Percentiles rank a stretch among this genome's conserved stretches.
Evolutionary conservation across 92 coral and sea anemone species (phyloP).

Genomic region (Zoanthus sociatus): DNA sequence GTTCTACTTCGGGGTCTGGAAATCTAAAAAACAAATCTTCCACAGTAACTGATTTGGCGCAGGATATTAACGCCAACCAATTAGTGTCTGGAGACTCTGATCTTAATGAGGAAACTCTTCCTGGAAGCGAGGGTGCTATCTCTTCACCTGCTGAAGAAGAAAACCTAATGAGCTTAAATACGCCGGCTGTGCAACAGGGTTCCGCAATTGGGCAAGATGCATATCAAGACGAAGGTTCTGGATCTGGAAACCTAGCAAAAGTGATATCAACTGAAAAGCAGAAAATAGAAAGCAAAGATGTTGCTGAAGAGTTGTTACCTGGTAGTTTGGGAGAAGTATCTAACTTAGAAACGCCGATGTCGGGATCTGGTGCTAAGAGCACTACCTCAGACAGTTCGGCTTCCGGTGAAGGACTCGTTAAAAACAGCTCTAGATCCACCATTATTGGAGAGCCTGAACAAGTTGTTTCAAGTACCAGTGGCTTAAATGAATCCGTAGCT

Average conservation of each 20-base stretch:
- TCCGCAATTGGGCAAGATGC: conserved; percentile 17
- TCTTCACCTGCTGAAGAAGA: conserved; percentile 24
- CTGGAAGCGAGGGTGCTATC: conserved; percentile 54
- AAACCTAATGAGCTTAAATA: conserved; percentile 30
- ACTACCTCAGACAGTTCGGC: conserved; percentile 25
- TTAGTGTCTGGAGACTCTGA: conserved; percentile 14
- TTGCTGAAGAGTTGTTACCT: conserved; percentile 80
- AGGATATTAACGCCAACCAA: neutral
- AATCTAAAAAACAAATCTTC: conserved; percentile 10
- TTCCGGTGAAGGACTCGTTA: conserved; percentile 11
- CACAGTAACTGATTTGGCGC: neutral
- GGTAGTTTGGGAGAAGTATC: conserved; percentile 91
- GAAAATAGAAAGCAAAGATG: conserved; percentile 12
- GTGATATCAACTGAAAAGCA: neutral
- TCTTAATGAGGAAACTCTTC: conserved; percentile 30
- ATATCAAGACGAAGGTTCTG: conserved; percentile 30
- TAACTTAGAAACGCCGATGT: conserved; percentile 39
- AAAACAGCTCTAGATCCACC: conserved; percentile 18
- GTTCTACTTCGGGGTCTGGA: conserved; percentile 16
- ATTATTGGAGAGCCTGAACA: conserved; percentile 30
- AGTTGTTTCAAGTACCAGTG: conserved; percentile 9
- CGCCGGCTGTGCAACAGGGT: conserved; percentile 15
- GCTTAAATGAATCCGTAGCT: conserved; percentile 4
- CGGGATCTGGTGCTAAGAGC: conserved; percentile 16
- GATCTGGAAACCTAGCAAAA: conserved; percentile 48